Evolutionary conservation across 2,797 vertebrate genomes (phyloP).

Genomic region (Argyrosomus regius): DNA sequence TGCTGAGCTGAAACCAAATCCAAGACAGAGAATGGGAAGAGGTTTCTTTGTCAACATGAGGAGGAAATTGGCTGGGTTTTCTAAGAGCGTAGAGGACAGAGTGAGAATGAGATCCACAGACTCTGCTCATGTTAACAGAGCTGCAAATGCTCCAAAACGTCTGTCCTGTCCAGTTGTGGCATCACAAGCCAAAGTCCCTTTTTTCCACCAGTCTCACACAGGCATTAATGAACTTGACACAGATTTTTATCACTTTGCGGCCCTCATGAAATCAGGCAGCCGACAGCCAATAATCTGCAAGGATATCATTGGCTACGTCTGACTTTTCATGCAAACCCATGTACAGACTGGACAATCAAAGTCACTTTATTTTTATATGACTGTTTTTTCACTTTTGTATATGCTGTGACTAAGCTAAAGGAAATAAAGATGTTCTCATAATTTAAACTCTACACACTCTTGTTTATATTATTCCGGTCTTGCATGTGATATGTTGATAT

Average conservation of each 20-base stretch:
- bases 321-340: conserved; percentile 58
- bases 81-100: conserved; percentile 83
- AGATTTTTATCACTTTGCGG: conserved; percentile 90
- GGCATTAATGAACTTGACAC: conserved; percentile 89
- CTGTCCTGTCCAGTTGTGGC: conserved; percentile 92
- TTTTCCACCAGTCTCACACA: conserved; percentile 92
- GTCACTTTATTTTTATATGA: conserved; percentile 74
- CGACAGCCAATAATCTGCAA: conserved; percentile 96
- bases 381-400: conserved; percentile 42
- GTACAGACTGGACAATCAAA: conserved; percentile 49
- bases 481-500: conserved; percentile 19
- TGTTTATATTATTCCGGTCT: conserved; percentile 22
- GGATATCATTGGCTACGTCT: conserved; percentile 94
- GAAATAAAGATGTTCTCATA: conserved; percentile 67
- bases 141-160: conserved; percentile 84
- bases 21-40: conserved; percentile 82
- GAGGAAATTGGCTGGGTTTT: conserved; percentile 90
- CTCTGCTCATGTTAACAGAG: conserved; percentile 53
- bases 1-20: conserved; percentile 60
- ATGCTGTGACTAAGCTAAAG: conserved; percentile 54
- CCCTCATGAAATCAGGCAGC: conserved; percentile 93
- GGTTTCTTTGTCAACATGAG: conserved; percentile 93
- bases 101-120: conserved; percentile 82
- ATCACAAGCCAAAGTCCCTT: conserved; percentile 79
- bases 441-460: conserved; percentile 34